Evolutionary conservation across 1,140 invertebrate species (phyloP).

Genomic region (Neodiprion lecontei): DNA sequence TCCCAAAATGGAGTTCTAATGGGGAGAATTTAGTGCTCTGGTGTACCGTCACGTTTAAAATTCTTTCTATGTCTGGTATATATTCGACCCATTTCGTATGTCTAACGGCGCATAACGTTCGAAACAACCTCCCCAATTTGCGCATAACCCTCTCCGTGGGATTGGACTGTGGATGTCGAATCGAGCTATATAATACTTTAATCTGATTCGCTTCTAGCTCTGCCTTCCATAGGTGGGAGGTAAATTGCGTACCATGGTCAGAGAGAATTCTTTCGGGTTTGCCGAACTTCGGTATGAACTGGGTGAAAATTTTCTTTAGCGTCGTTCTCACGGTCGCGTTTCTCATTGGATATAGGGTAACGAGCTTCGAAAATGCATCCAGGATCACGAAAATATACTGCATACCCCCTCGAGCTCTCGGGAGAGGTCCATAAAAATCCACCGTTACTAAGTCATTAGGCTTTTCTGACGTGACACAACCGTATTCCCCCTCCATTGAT

Average conservation of each 20-base stretch:
- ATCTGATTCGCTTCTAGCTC: conserved; percentile 17
- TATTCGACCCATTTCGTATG: conserved; percentile 24
- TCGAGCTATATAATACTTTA: conserved; percentile 19
- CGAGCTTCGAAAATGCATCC: too few relatives aligned
- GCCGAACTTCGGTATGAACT: conserved; percentile 21
- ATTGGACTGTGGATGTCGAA: conserved; percentile 26
- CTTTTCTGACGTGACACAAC: conserved; percentile 1
- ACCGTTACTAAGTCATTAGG: conserved; percentile 28
- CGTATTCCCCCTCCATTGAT: conserved; percentile 19
- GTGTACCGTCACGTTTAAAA: conserved; percentile 24
- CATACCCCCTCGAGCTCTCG: conserved; percentile 18
- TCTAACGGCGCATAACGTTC: conserved; percentile 19
- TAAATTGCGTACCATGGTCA: conserved; percentile 30
- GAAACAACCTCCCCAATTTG: conserved; percentile 24
- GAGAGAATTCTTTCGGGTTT: conserved; percentile 24
- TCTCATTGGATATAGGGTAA: too few relatives aligned
- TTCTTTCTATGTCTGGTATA: conserved; percentile 13
- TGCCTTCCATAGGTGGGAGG: conserved; percentile 16
- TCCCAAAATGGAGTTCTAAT: conserved; percentile 29
- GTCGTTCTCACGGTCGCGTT: conserved; percentile 13
- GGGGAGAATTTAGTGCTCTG: conserved; percentile 27
- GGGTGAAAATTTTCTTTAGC: conserved; percentile 19
- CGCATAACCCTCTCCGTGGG: conserved; percentile 25
- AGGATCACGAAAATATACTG: conserved; percentile 29
- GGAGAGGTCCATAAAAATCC: conserved; percentile 32